phyloP scores from a whole-genome alignment of 2,797 vertebrate genomes.

The Geotrypetes seraphini region DNA sequence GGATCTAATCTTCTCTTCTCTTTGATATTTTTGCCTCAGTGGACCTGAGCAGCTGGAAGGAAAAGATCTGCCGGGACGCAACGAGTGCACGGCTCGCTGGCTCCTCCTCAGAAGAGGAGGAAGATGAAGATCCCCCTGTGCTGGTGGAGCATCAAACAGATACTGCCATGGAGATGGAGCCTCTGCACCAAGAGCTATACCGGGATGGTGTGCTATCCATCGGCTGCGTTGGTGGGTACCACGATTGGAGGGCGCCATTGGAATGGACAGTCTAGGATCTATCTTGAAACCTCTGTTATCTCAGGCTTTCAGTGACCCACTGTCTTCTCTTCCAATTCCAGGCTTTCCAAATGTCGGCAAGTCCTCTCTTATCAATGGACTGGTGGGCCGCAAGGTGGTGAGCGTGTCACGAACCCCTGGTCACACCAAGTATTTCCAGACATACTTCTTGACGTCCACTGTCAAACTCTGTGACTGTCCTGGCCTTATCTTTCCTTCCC shows the following conservation, averaged over 20 bases:
- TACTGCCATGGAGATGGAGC: conserved; percentile 66
- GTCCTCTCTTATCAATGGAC: conserved; percentile 80
- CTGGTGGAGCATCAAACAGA: conserved; percentile 77
- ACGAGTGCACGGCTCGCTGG: conserved; percentile 33
- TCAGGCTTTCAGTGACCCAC: background rate
- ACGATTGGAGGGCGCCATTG: background rate
- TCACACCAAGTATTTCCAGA: conserved; percentile 94
- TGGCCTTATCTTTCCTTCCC: conserved; percentile 79
- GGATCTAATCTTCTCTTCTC: background rate
- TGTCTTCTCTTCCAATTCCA: conserved; percentile 23
- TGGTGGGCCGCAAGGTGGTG: conserved; percentile 81
- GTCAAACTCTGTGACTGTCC: conserved; percentile 90
- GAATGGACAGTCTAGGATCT: background rate
- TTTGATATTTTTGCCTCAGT: conserved; percentile 40
- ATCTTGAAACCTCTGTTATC: too few relatives aligned
- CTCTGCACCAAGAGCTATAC: conserved; percentile 63
- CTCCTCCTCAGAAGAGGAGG: conserved; percentile 35
- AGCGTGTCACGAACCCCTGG: conserved; percentile 87
- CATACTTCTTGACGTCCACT: conserved; percentile 81
- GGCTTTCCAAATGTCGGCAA: conserved; percentile 88
- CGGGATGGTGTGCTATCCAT: conserved; percentile 82
- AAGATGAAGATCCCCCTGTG: conserved; percentile 53
- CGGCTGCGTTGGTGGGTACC: conserved; percentile 73
- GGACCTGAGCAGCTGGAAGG: conserved; percentile 80
- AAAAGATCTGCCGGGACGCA: conserved; percentile 79